Conservation (phyloP, 2,888 invertebrate genomes). For the Branchipolynoe longqiensis region DNA sequence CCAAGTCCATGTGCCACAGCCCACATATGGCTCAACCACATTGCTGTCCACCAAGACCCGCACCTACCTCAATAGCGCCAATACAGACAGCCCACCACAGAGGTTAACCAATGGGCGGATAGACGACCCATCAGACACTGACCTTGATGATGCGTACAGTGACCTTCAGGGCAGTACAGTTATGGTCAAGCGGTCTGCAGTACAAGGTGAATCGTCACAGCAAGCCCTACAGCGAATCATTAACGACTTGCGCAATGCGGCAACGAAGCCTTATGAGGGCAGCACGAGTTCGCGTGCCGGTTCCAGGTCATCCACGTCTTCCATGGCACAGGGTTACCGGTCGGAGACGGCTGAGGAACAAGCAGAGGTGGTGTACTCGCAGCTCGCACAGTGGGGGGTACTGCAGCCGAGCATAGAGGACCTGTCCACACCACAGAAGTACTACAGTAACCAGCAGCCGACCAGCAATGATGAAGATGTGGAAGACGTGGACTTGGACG, state of each 20-base stretch:
- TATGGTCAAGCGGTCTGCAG: not conserved
- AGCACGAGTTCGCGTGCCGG: constrained; percentile 41
- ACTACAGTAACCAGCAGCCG: not conserved
- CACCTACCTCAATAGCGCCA: not conserved
- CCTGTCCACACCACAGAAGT: constrained; percentile 12
- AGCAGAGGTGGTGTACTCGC: constrained; percentile 19
- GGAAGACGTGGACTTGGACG: constrained; percentile 1
- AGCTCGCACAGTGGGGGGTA: constrained; percentile 56
- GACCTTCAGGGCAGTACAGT: not conserved
- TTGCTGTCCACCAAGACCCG: not conserved
- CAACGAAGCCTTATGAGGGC: constrained; percentile 51
- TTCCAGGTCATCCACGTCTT: constrained; percentile 33
- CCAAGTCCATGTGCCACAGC: constrained; percentile 39
- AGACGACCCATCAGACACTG: no score
- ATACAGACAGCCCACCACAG: not conserved
- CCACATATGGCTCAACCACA: not conserved
- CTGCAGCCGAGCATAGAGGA: constrained; percentile 50
- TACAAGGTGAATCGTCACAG: constrained; percentile 39
- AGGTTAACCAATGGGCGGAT: not conserved
- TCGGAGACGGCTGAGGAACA: constrained; percentile 23
- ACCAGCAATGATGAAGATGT: constrained; percentile 25
- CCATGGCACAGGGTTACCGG: constrained; percentile 5
- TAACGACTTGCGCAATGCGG: constrained; percentile 58
- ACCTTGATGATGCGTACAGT: not conserved
- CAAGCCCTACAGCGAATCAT: constrained; percentile 61